phyloP scores from a whole-genome alignment of 2,797 vertebrate genomes.

The Sylvilagus floridanus region DNA sequence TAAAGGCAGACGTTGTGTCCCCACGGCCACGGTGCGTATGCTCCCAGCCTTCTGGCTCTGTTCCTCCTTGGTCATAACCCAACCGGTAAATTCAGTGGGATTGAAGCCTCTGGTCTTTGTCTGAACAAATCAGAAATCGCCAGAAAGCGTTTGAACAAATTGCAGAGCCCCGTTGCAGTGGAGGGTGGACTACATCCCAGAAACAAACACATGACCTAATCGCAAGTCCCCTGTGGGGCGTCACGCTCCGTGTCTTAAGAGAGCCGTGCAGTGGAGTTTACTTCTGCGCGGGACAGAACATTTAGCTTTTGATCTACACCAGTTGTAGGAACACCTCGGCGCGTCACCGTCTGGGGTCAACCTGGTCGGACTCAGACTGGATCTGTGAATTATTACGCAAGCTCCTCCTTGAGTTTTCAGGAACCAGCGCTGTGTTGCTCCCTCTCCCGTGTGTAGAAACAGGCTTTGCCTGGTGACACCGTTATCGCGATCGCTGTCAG shows the following conservation, averaged over 20 bases:
- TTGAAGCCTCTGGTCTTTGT: conserved; percentile 85
- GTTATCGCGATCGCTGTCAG: not conserved
- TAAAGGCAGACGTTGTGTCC: conserved; percentile 75
- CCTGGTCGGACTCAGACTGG: not conserved
- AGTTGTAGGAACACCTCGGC: conserved; percentile 49
- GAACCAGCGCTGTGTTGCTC: not conserved
- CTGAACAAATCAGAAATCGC: conserved; percentile 81
- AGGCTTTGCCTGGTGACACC: not conserved
- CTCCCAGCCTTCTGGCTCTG: conserved; percentile 72
- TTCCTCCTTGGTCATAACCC: conserved; percentile 83
- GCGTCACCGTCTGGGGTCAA: conserved; percentile 32
- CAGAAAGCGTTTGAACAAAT: conserved; percentile 61
- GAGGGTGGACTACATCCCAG: conserved; percentile 26
- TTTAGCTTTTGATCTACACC: conserved; percentile 61
- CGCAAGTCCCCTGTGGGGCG: not conserved
- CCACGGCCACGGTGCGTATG: not conserved
- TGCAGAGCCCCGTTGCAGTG: not conserved
- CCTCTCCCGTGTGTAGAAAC: not conserved
- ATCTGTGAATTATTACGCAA: conserved; percentile 20
- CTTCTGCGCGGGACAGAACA: conserved; percentile 42
- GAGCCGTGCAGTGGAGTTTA: not conserved
- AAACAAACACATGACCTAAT: conserved; percentile 69
- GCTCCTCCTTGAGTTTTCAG: not conserved
- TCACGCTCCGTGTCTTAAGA: not conserved
- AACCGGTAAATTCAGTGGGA: conserved; percentile 82